Base-by-base conservation (phyloP, 2,113 vertebrate genomes). In the Uria lomvia region DNA sequence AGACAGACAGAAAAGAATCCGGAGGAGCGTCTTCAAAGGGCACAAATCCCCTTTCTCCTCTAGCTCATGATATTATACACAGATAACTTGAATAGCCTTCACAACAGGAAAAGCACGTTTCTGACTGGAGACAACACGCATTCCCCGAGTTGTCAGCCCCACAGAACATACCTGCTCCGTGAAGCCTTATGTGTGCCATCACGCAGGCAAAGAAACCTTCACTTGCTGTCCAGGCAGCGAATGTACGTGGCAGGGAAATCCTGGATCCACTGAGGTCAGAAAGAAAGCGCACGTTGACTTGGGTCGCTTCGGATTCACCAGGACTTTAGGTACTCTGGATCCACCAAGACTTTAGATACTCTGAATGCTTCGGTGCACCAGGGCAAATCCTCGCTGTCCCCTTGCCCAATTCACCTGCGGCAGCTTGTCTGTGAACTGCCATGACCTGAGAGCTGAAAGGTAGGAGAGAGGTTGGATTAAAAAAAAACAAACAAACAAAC, bases 81-180 rank as follows among this genome's bases (percentile, higher is more conserved):
- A 87, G 80, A 87, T 88, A 90, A 91, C 56, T 30, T 75, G 80
- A 90, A 82, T 3, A 87, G 62, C 29, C 65, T 53, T 87, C 49
- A 38, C 83, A 85, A 92, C 70, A 94, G 86, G 95, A 94, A 94
- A 78, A 96, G 43, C 84, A 21, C 22, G 70, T 94, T 91, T 65
- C 66, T 91, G 77, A 27, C 8, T 43, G 30, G 43, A 82, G 40
- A 42, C 80, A 79, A 40, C 43, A 43, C 0, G 1, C 30, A 4
- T n/a, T 79, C 34, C 58, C 50, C 3, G 1, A 27, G 17, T 21
- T 87, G 62, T 70, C 80, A 78, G 71, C 24, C 58, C 24, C 80
- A 30, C 45, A 34, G 73, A 82, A 36, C 60, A 27, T 5, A 72
- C 45, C 70, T 92, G 62, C 62, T 79, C 58, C 1, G 0, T 15